These are phyloP conservation scores for Zelostemma sp. DNA, from an alignment of 1,140 invertebrate genomes.

Conservation along the genomic window DNA sequence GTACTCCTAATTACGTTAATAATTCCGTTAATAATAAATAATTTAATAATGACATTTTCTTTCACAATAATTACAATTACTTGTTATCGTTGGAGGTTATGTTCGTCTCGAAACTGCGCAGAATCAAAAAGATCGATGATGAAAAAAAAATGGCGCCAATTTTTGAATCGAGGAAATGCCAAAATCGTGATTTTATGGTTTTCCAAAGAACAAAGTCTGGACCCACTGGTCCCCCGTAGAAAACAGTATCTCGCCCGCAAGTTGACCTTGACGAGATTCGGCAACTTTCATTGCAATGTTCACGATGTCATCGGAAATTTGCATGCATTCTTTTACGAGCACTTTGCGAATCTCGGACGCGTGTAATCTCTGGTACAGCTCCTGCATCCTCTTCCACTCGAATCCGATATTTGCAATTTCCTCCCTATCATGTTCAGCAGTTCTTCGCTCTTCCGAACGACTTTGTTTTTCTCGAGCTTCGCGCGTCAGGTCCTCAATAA, in stretches of 20 bases:
- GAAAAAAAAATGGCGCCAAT: too few relatives aligned
- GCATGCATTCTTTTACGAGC: conserved; percentile 66
- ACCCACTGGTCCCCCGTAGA: conserved; percentile 70
- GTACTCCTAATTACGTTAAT: too few relatives aligned
- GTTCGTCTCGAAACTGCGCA: too few relatives aligned
- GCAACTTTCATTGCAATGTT: conserved; percentile 69
- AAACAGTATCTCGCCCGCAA: conserved; percentile 58
- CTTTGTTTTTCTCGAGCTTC: conserved; percentile 68
- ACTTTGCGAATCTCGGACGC: conserved; percentile 59
- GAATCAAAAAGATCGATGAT: too few relatives aligned
- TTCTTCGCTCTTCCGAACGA: conserved; percentile 63
- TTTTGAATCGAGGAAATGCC: too few relatives aligned
- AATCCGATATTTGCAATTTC: conserved; percentile 68
- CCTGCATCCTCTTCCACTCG: conserved; percentile 68
- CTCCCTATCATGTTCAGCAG: conserved; percentile 64
- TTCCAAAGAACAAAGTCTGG: conserved; percentile 68
- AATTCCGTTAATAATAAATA: too few relatives aligned
- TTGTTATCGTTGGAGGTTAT: too few relatives aligned
- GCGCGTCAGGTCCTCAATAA: conserved; percentile 66
- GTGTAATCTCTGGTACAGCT: conserved; percentile 69
- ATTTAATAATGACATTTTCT: too few relatives aligned
- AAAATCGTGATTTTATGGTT: too few relatives aligned
- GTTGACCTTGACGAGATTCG: conserved; percentile 67
- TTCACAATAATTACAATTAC: too few relatives aligned
- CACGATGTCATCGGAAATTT: conserved; percentile 68